Evolutionary conservation across 1,140 invertebrate species (phyloP).

Genomic region (Mamestra configurata): DNA sequence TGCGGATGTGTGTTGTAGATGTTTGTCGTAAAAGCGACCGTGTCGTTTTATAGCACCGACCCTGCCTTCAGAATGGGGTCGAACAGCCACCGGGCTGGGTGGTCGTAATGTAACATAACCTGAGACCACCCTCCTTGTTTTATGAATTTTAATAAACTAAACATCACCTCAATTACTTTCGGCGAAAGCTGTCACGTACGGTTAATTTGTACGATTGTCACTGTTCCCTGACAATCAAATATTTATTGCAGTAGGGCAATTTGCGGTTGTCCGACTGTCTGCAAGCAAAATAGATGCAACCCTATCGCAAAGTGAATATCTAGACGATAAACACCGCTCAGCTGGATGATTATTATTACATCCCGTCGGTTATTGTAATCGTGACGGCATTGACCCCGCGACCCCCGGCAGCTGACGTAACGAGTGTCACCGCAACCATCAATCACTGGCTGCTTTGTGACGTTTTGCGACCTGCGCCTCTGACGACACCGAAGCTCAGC

Average conservation of each 20-base stretch:
- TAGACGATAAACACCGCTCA: slow-evolving; percentile 46
- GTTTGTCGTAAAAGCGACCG: slow-evolving; percentile 73
- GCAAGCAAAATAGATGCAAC: neutral
- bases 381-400: slow-evolving; percentile 81
- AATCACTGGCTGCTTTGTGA: slow-evolving; percentile 78
- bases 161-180: slow-evolving; percentile 47
- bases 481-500: slow-evolving; percentile 6
- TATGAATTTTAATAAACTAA: slow-evolving; percentile 75
- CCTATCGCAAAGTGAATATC: neutral
- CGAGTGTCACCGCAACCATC: slow-evolving; percentile 79
- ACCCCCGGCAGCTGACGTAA: slow-evolving; percentile 73
- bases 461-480: slow-evolving; percentile 67
- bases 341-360: slow-evolving; percentile 49
- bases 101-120: slow-evolving; percentile 70
- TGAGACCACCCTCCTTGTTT: slow-evolving; percentile 66
- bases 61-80: slow-evolving; percentile 57
- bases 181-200: slow-evolving; percentile 14
- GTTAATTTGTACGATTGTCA: neutral
- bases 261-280: neutral
- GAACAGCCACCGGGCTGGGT: slow-evolving; percentile 64
- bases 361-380: slow-evolving; percentile 64
- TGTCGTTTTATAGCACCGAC: slow-evolving; percentile 69
- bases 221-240: neutral
- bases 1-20: slow-evolving; percentile 67
- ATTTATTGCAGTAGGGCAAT: neutral